phyloP scores from a whole-genome alignment of 2,797 vertebrate genomes.

The Gymnothorax javanicus region DNA sequence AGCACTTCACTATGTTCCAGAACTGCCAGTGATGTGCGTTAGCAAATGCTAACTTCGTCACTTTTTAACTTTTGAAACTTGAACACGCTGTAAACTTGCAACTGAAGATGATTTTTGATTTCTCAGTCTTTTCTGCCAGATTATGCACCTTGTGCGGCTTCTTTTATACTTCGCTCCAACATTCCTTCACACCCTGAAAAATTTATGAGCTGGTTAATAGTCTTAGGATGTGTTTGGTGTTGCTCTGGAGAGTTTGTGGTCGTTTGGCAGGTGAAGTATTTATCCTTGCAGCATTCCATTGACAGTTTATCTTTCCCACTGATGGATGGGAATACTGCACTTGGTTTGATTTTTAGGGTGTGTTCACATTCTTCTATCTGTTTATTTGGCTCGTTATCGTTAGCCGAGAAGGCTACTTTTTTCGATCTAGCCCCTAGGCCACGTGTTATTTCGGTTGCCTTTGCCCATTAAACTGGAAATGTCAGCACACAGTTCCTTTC shows the following conservation, averaged over 20 bases:
- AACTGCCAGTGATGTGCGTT: background rate
- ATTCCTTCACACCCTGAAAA: background rate
- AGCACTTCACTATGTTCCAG: background rate
- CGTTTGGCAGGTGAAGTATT: background rate
- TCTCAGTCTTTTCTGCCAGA: constrained; percentile 1
- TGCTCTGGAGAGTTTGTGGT: background rate
- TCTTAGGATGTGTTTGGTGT: background rate
- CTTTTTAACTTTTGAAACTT: constrained; percentile 9
- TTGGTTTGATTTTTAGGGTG: background rate
- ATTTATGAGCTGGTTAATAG: background rate
- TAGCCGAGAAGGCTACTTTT: too few relatives aligned
- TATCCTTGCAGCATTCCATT: background rate
- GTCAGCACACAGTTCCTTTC: background rate
- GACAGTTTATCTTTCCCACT: background rate
- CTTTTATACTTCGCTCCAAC: background rate
- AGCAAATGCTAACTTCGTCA: background rate
- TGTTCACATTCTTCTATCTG: background rate
- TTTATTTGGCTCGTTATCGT: too few relatives aligned
- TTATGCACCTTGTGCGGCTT: background rate
- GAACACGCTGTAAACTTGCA: background rate
- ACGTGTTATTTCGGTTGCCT: too few relatives aligned
- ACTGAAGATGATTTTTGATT: background rate
- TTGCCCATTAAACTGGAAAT: background rate
- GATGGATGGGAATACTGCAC: background rate
- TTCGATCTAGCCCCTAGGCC: too few relatives aligned